Evolutionary conservation across 2,113 vertebrate genomes (phyloP).

Genomic region (Axis porcinus): DNA sequence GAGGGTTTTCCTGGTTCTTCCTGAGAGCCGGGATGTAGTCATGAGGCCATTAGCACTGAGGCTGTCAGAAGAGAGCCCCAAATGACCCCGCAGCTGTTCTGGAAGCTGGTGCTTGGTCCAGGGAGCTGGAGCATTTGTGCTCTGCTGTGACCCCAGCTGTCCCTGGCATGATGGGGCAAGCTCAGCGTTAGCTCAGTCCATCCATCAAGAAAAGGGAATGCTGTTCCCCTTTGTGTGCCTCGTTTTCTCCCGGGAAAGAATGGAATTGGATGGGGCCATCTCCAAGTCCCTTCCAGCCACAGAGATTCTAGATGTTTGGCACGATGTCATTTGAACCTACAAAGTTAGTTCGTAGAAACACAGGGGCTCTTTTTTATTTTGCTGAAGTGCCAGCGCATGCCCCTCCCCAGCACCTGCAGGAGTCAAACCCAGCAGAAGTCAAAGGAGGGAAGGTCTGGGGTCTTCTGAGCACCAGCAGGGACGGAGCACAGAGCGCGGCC

Average conservation of each 20-base stretch:
- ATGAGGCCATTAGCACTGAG: neutral
- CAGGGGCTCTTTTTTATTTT: neutral
- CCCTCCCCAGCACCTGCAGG: neutral
- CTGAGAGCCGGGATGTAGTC: neutral
- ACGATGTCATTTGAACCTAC: neutral
- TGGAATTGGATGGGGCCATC: neutral
- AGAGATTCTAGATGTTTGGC: neutral
- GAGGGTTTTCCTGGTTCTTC: neutral
- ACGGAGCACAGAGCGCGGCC: neutral
- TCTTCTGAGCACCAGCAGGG: neutral
- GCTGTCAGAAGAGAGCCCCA: neutral
- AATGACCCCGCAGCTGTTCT: neutral
- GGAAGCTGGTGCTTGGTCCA: neutral
- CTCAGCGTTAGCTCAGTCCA: neutral
- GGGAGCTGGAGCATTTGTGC: neutral
- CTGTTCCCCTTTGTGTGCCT: rapidly evolving
- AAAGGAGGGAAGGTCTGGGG: neutral
- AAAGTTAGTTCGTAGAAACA: neutral
- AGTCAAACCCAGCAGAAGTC: neutral
- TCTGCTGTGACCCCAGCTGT: neutral
- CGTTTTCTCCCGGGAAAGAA: neutral
- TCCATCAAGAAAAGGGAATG: neutral
- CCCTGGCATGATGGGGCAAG: neutral
- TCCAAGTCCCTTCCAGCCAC: neutral
- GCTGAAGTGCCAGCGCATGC: neutral